Conservation (phyloP, 2,888 invertebrate species). For the Acleris cristana region DNA sequence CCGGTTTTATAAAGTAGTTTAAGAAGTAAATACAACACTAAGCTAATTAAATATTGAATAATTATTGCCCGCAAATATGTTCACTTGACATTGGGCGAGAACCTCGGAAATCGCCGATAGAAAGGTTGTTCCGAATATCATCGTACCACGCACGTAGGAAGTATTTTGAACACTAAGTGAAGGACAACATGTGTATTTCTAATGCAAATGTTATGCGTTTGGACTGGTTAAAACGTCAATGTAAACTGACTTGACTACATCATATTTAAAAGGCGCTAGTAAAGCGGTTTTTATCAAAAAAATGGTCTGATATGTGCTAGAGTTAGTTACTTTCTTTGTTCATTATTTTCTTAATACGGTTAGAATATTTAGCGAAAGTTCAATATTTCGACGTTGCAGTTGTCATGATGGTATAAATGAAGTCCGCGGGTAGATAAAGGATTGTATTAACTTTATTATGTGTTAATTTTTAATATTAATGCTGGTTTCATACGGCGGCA, state of each 20-base stretch:
- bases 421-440: no score
- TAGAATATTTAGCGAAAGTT: no score
- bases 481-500: no score
- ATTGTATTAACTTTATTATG: no score
- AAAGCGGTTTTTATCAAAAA: no score
- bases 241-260: neutral
- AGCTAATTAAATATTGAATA: conserved; percentile 28
- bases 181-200: conserved; percentile 8
- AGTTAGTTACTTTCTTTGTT: no score
- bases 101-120: conserved; percentile 16
- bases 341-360: no score
- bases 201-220: conserved; percentile 10
- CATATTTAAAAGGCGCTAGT: no score
- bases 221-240: conserved; percentile 1
- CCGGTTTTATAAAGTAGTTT: neutral
- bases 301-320: no score
- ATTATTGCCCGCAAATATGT: conserved; percentile 6
- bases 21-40: neutral
- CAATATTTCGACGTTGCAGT: no score
- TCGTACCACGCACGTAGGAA: conserved; percentile 8
- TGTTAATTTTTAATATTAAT: no score
- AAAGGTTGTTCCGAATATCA: conserved; percentile 23
- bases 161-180: conserved; percentile 2
- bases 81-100: conserved; percentile 17
- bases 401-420: no score